These are phyloP conservation scores for Scaptodrosophila lebanonensis DNA, from an alignment of 1,140 invertebrate genomes.

Conservation along the genomic window DNA sequence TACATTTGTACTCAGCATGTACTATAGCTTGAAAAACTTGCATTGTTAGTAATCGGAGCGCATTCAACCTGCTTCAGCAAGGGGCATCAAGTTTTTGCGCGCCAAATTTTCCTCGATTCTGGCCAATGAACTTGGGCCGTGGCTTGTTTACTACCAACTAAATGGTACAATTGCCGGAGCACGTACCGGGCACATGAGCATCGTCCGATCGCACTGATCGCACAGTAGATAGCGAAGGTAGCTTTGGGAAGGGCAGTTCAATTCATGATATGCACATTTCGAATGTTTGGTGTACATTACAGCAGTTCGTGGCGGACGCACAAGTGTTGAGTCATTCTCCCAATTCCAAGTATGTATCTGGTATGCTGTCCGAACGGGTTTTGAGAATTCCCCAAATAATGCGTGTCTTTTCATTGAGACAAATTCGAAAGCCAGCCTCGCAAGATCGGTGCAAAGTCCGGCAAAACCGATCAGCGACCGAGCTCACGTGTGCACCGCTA, in stretches of 20 bases:
- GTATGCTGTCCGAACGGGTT: constrained; percentile 42
- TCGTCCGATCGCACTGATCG: no score
- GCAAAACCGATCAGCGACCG: neutral
- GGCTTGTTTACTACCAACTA: constrained; percentile 4
- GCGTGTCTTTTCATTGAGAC: constrained; percentile 32
- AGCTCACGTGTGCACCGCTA: no score
- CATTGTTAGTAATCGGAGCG: neutral
- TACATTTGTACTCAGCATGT: constrained; percentile 1
- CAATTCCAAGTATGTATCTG: constrained; percentile 23
- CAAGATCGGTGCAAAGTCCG: constrained; percentile 48
- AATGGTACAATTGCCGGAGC: no score
- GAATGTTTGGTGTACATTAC: neutral
- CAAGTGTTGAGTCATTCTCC: constrained; percentile 33
- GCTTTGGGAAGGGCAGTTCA: no score
- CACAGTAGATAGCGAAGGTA: no score
- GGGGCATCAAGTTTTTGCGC: constrained; percentile 43
- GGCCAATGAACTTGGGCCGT: constrained; percentile 53
- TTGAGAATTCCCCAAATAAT: constrained; percentile 53
- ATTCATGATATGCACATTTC: constrained; percentile 11
- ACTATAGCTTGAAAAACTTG: neutral
- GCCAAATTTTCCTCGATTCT: constrained; percentile 53
- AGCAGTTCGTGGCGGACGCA: neutral
- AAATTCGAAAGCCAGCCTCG: constrained; percentile 25
- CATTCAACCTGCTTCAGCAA: constrained; percentile 1
- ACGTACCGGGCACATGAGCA: no score